These are phyloP conservation scores for Drosophila prostipennis DNA, from an alignment of 2,888 invertebrate species.

Conservation along the genomic window DNA sequence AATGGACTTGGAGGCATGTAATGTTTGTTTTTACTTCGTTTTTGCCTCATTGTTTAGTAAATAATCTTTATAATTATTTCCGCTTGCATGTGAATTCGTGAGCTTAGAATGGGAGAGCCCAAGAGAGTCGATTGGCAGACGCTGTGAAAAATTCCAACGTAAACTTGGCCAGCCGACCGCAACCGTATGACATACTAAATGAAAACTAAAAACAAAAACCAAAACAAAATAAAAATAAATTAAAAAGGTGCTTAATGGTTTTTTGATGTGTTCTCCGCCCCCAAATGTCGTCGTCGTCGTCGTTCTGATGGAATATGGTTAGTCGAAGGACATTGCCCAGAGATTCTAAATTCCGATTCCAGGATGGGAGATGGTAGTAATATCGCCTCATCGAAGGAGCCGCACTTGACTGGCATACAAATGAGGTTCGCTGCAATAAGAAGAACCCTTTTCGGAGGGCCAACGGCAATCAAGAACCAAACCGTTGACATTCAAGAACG, in stretches of 20 bases:
- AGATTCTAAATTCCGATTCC: neutral
- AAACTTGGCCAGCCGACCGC: constrained; percentile 26
- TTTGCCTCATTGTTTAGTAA: constrained; percentile 26
- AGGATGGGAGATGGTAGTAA: neutral
- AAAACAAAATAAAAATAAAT: constrained; percentile 23
- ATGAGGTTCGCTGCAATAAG: constrained; percentile 15
- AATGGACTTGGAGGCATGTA: constrained; percentile 16
- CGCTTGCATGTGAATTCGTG: constrained; percentile 55
- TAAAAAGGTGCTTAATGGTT: constrained; percentile 22
- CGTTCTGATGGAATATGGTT: neutral
- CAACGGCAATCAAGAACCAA: constrained; percentile 5
- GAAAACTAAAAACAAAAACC: neutral
- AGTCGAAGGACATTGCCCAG: constrained; percentile 21
- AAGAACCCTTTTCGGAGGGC: constrained; percentile 28
- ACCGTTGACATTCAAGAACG: constrained; percentile 59
- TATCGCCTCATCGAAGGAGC: neutral
- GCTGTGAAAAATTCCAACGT: constrained; percentile 5
- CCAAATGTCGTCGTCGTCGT: constrained; percentile 2
- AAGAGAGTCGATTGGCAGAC: constrained; percentile 2
- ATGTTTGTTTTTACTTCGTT: neutral
- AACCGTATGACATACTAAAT: constrained; percentile 30
- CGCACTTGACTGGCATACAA: constrained; percentile 14
- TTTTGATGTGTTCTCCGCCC: constrained; percentile 17
- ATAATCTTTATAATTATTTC: constrained; percentile 64
- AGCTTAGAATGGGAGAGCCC: constrained; percentile 32